These are phyloP conservation scores for Muscicapa comitata DNA, from an alignment of 2,797 vertebrate genomes.

Conservation along the genomic window DNA sequence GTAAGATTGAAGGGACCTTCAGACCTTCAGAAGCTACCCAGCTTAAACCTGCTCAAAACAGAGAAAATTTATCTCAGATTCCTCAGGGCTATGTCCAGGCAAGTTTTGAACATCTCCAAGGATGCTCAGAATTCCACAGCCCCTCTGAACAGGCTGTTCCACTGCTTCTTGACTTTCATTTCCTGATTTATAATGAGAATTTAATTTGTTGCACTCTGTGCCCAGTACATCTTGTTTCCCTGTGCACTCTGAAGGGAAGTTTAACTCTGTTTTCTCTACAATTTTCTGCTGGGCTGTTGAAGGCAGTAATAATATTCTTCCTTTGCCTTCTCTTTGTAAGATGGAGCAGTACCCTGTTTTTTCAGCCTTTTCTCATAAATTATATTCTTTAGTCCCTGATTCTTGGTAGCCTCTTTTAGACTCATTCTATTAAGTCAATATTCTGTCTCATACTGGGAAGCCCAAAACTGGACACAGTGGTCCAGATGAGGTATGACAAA, in stretches of 20 bases:
- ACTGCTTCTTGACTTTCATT: neutral
- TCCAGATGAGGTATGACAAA: neutral
- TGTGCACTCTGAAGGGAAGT: neutral
- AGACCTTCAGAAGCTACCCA: neutral
- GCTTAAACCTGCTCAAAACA: neutral
- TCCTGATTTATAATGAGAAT: neutral
- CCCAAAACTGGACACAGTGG: neutral
- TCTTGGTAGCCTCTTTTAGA: neutral
- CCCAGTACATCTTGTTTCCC: neutral
- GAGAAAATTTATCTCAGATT: neutral
- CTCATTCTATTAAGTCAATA: neutral
- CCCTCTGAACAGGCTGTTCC: neutral
- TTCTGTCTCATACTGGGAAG: neutral
- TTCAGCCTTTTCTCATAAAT: neutral
- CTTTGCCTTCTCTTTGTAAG: neutral
- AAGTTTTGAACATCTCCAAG: neutral
- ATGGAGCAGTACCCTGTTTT: accelerated
- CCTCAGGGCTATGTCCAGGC: neutral
- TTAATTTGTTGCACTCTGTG: neutral
- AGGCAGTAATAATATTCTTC: neutral
- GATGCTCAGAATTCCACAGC: accelerated
- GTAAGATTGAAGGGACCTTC: neutral
- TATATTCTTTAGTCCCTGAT: neutral
- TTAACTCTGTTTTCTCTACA: neutral
- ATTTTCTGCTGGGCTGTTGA: neutral